These are phyloP conservation scores for Lumbricus terrestris DNA, from an alignment of 2,888 invertebrate genomes.

Conservation along the genomic window DNA sequence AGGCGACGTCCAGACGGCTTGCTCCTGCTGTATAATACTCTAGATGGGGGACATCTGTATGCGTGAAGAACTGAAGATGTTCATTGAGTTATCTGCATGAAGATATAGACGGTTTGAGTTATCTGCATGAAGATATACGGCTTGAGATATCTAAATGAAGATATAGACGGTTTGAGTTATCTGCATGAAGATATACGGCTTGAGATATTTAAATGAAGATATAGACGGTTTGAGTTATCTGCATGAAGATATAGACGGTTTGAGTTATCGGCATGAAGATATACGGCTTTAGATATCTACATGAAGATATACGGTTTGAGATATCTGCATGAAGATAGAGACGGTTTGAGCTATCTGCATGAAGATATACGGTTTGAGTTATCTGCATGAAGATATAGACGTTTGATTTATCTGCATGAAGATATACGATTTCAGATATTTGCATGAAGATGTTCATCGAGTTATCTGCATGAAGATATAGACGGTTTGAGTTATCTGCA, in stretches of 20 bases:
- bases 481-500: not conserved
- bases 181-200: not conserved
- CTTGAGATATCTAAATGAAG: not conserved
- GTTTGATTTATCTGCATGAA: too few species aligned
- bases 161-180: not conserved
- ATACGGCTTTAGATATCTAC: too few species aligned
- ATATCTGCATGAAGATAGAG: too few species aligned
- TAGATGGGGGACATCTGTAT: not conserved
- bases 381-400: too few species aligned
- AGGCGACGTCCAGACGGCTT: not conserved
- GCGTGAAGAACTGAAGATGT: not conserved
- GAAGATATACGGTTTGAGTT: too few species aligned
- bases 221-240: not conserved
- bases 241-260: too few species aligned
- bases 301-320: too few species aligned
- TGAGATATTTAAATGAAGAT: not conserved
- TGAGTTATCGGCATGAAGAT: too few species aligned
- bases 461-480: not conserved
- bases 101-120: not conserved
- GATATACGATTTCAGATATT: too few species aligned
- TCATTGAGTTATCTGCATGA: not conserved
- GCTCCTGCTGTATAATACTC: constrained; percentile 28
- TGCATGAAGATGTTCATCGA: not conserved
- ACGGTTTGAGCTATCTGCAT: too few species aligned
- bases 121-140: not conserved